Evolutionary conservation across 2,888 invertebrate species (phyloP).

Genomic region (Pseudococcus viburni): DNA sequence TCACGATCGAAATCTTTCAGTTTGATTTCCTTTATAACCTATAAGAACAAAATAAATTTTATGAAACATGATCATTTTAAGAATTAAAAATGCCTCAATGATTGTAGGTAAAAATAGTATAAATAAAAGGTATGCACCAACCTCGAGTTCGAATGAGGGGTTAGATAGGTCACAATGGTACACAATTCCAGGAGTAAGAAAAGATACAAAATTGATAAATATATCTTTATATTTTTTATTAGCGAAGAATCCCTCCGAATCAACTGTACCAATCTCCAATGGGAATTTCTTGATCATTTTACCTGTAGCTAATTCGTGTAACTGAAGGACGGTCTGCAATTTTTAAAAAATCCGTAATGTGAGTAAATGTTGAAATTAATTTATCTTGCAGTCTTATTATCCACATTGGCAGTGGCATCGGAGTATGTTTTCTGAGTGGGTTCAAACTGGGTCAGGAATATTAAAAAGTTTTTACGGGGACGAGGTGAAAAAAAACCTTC

Average conservation of each 20-base stretch:
- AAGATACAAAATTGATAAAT: constrained; percentile 95
- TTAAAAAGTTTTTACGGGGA: too few relatives aligned
- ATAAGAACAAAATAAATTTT: constrained; percentile 68
- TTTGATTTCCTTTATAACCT: constrained; percentile 88
- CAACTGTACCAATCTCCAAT: constrained; percentile 89
- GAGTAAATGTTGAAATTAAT: background rate
- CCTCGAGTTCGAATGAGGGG: constrained; percentile 77
- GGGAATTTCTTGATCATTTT: constrained; percentile 81
- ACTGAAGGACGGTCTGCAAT: constrained; percentile 84
- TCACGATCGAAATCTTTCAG: constrained; percentile 86
- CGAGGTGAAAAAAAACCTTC: too few relatives aligned
- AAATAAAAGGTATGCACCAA: constrained; percentile 69
- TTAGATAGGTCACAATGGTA: constrained; percentile 77
- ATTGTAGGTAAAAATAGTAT: too few relatives aligned
- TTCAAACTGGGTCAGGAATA: too few relatives aligned
- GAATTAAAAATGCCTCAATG: too few relatives aligned
- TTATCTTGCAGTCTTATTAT: too few relatives aligned
- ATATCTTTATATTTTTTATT: constrained; percentile 88
- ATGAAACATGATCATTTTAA: background rate
- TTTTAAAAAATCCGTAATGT: constrained; percentile 67
- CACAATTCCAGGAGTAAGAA: constrained; percentile 89
- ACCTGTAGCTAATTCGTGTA: constrained; percentile 84
- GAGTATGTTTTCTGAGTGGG: too few relatives aligned
- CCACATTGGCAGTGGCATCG: too few relatives aligned
- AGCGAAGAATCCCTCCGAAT: constrained; percentile 82